A percentile compares a stretch with the other conserved stretches of the same genome.
phyloP scores from a whole-genome alignment of 1,140 invertebrate genomes.

The Colletes gigas region DNA sequence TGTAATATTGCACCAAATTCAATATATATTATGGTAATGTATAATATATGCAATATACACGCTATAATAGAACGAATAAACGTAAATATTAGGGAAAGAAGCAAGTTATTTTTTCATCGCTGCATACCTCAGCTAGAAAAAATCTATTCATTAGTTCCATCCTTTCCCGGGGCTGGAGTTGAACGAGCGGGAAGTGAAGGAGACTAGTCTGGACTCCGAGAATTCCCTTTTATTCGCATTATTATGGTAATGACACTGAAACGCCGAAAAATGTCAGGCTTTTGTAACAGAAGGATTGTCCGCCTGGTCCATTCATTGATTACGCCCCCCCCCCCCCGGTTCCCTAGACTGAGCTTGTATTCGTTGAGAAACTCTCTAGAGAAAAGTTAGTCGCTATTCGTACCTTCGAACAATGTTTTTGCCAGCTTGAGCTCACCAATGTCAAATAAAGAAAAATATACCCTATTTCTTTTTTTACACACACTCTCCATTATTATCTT shows the following conservation, averaged over 20 bases:
- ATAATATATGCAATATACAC: neutral
- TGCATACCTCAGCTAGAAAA: conserved; percentile 32
- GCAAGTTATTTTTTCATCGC: conserved; percentile 1
- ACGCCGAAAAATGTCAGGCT: conserved; percentile 77
- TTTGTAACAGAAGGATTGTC: conserved; percentile 79
- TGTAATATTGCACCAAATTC: too few species aligned
- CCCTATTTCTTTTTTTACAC: neutral
- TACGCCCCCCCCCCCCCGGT: conserved; percentile 60
- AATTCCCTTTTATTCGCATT: conserved; percentile 80
- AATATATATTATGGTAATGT: too few species aligned
- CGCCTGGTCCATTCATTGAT: conserved; percentile 79
- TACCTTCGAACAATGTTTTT: conserved; percentile 48
- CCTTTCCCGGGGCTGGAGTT: conserved; percentile 39
- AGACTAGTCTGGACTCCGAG: conserved; percentile 68
- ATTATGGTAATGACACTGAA: conserved; percentile 80
- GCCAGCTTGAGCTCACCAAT: conserved; percentile 37
- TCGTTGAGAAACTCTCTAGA: conserved; percentile 43
- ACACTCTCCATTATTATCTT: neutral
- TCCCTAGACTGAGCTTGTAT: conserved; percentile 40
- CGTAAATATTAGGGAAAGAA: conserved; percentile 11
- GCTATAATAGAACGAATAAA: conserved; percentile 7
- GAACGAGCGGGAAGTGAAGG: conserved; percentile 42
- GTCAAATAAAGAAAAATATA: conserved; percentile 42
- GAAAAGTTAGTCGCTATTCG: conserved; percentile 51
- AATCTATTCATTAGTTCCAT: conserved; percentile 51